Conservation (phyloP, 2,888 invertebrate species). For the Teleogryllus oceanicus region DNA sequence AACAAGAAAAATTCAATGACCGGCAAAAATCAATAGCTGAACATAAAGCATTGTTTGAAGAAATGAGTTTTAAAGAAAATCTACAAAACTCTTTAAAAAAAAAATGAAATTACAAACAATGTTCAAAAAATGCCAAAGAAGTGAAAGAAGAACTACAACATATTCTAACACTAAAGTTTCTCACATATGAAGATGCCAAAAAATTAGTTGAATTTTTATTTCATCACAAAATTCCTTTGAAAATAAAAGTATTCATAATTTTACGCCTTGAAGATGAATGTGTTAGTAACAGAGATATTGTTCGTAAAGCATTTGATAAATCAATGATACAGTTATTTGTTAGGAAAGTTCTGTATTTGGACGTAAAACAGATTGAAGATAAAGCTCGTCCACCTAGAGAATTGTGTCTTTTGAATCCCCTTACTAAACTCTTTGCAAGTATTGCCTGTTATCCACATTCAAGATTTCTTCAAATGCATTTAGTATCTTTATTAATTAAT, state of each 20-base stretch:
- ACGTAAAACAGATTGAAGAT: background rate
- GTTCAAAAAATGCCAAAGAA: background rate
- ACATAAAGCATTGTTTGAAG: background rate
- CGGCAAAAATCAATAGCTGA: background rate
- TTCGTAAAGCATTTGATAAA: slow-evolving; percentile 2
- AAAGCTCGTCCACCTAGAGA: background rate
- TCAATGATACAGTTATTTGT: background rate
- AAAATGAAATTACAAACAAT: background rate
- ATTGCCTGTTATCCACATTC: background rate
- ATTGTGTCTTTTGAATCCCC: background rate
- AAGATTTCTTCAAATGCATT: background rate
- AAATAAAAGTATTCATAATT: background rate
- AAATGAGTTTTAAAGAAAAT: background rate
- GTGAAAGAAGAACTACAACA: background rate
- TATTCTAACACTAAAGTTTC: background rate
- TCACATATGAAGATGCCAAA: background rate
- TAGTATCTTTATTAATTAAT: background rate
- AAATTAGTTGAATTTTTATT: slow-evolving; percentile 2
- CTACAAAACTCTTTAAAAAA: background rate
- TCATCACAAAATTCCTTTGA: background rate
- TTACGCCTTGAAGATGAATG: background rate
- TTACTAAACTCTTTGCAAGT: background rate
- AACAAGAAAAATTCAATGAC: background rate
- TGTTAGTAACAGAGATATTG: background rate
- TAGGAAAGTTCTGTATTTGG: slow-evolving; percentile 3